phyloP scores from a whole-genome alignment of 1,140 invertebrate genomes.

The Drosophila serrata region DNA sequence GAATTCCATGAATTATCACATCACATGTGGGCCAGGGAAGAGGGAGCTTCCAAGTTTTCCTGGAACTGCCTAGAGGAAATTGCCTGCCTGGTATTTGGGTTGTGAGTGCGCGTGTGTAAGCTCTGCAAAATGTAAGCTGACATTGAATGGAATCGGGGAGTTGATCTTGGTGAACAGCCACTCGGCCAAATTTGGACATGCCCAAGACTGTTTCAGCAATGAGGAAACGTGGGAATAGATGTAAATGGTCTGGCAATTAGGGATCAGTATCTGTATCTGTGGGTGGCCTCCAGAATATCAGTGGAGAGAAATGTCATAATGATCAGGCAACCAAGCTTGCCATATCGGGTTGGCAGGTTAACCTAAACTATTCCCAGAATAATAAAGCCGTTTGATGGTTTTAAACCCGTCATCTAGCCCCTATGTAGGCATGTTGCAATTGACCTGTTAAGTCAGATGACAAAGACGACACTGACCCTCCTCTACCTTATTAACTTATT shows the following conservation, averaged over 20 bases:
- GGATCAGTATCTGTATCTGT: not conserved
- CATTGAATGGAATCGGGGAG: conserved; percentile 23
- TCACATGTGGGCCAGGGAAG: not conserved
- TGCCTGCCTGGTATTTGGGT: conserved; percentile 62
- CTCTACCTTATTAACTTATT: not conserved
- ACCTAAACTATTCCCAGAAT: not conserved
- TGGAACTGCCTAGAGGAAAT: conserved; percentile 51
- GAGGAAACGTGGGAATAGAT: conserved; percentile 21
- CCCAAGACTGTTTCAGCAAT: conserved; percentile 14
- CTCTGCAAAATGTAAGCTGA: conserved; percentile 46
- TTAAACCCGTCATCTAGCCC: not conserved
- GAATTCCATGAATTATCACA: conserved; percentile 65
- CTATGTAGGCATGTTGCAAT: not conserved
- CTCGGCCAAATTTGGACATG: conserved; percentile 12
- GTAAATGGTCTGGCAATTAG: conserved; percentile 10
- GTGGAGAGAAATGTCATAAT: not conserved
- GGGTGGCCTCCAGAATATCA: conserved; percentile 6
- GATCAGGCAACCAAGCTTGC: not conserved
- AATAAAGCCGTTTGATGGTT: not conserved
- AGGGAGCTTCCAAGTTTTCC: conserved; percentile 22
- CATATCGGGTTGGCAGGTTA: not conserved
- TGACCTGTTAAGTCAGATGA: not conserved
- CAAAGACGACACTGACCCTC: not conserved
- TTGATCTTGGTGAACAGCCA: conserved; percentile 8
- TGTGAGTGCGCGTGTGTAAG: conserved; percentile 68